Evolutionary conservation across 2,888 invertebrate species (phyloP).

Genomic region (Eulithis prunata): DNA sequence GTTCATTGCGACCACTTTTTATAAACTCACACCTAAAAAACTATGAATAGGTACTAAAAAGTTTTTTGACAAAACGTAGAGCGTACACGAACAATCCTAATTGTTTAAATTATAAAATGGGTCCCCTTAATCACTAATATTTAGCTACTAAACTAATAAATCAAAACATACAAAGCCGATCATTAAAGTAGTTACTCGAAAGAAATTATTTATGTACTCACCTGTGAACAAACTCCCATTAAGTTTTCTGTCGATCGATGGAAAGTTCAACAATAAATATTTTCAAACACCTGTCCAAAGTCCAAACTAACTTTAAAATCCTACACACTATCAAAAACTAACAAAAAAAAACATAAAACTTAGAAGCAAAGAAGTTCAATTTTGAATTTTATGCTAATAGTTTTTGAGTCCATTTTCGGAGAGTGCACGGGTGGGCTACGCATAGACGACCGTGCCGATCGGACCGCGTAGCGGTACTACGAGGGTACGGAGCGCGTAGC

Average conservation of each 20-base stretch:
- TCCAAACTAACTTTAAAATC: slow-evolving; percentile 11
- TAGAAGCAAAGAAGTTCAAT: background rate
- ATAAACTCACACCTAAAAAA: no score
- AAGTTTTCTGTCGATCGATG: slow-evolving; percentile 9
- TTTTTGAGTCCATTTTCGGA: slow-evolving; percentile 39
- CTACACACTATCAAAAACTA: background rate
- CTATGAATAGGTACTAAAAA: no score
- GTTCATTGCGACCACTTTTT: no score
- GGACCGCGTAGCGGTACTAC: slow-evolving; percentile 57
- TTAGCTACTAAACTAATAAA: no score
- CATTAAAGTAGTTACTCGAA: background rate
- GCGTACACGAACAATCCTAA: no score
- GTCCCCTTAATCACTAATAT: no score
- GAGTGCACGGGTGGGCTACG: slow-evolving; percentile 35
- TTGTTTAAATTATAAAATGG: background rate
- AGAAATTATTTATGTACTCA: slow-evolving; percentile 7
- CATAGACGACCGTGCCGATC: slow-evolving; percentile 61
- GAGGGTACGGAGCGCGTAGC: slow-evolving; percentile 48
- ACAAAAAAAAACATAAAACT: slow-evolving; percentile 5
- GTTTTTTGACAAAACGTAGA: no score
- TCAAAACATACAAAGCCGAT: background rate
- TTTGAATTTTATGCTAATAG: slow-evolving; percentile 25
- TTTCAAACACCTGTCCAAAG: background rate
- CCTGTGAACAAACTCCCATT: slow-evolving; percentile 9
- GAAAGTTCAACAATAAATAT: slow-evolving; percentile 19